Evolutionary conservation across 1,140 invertebrate genomes (phyloP).

Genomic region (Temnothorax curvispinosus): DNA sequence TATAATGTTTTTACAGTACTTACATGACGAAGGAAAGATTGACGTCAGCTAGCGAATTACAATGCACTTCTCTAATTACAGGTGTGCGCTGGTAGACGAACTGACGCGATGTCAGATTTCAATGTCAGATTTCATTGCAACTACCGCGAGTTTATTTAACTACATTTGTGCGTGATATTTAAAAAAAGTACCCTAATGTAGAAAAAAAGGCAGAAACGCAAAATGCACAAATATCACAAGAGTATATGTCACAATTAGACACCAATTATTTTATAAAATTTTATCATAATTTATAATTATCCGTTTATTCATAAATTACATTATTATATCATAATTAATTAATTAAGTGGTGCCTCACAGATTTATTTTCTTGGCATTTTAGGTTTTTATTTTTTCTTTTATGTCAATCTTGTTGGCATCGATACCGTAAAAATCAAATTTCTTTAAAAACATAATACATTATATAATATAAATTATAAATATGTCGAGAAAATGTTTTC

Average conservation of each 20-base stretch:
- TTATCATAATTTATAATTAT: constrained; percentile 8
- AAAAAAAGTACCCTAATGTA: not conserved
- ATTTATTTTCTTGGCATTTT: not conserved
- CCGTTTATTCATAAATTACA: not conserved
- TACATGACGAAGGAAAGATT: not conserved
- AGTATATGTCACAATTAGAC: not conserved
- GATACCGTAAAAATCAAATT: not conserved
- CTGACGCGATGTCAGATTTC: not conserved
- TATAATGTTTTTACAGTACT: not conserved
- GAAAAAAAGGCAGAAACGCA: not conserved
- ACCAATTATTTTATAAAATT: not conserved
- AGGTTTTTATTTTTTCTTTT: not conserved
- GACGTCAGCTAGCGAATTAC: not conserved
- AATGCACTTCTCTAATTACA: not conserved
- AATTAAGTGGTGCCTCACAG: not conserved
- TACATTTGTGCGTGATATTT: not conserved
- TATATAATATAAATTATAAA: not conserved
- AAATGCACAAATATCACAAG: not conserved
- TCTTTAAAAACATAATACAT: not conserved
- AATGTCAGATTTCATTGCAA: constrained; percentile 4
- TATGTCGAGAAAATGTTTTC: not conserved
- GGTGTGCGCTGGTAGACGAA: not conserved
- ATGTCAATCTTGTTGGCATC: not conserved
- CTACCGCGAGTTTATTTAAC: not conserved
- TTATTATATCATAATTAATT: not conserved